A percentile compares a stretch with the other conserved stretches of the same genome.
Conservation (phyloP, 2,888 invertebrate genomes). For the Orchesella flavescens region DNA sequence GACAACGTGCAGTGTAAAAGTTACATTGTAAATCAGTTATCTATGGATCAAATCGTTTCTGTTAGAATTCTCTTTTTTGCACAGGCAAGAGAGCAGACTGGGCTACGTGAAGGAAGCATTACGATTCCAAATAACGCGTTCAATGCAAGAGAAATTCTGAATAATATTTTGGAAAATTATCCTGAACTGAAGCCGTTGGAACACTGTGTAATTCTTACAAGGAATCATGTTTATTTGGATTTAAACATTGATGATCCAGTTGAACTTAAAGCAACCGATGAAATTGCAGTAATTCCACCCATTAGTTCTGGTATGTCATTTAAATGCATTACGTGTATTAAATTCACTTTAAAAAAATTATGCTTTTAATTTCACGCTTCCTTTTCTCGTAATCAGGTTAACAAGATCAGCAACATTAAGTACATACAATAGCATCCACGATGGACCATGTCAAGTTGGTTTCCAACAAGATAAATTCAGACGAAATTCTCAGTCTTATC, state of each 20-base stretch:
- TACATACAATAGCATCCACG: conserved; percentile 71
- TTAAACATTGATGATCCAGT: conserved; percentile 76
- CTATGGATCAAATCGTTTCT: conserved; percentile 64
- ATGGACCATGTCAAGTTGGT: conserved; percentile 85
- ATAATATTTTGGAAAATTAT: conserved; percentile 79
- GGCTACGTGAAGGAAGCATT: conserved; percentile 78
- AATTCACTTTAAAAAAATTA: no score
- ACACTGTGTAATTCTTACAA: conserved; percentile 83
- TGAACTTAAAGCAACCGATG: conserved; percentile 81
- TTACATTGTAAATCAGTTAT: no score
- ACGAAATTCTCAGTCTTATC: conserved; percentile 81
- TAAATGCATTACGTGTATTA: no score
- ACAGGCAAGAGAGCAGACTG: conserved; percentile 88
- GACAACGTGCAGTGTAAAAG: not conserved
- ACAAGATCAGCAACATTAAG: not conserved
- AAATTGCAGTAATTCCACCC: conserved; percentile 93
- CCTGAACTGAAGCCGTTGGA: conserved; percentile 80
- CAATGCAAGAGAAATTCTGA: conserved; percentile 78
- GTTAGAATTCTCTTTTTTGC: conserved; percentile 91
- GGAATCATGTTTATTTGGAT: conserved; percentile 87
- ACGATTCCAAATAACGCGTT: conserved; percentile 75
- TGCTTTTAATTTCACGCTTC: no score
- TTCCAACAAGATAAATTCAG: conserved; percentile 80
- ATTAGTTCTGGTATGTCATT: conserved; percentile 86
- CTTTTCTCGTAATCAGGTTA: no score